Evolutionary conservation across 2,888 invertebrate genomes (phyloP).

Genomic region (Papilio protenor): DNA sequence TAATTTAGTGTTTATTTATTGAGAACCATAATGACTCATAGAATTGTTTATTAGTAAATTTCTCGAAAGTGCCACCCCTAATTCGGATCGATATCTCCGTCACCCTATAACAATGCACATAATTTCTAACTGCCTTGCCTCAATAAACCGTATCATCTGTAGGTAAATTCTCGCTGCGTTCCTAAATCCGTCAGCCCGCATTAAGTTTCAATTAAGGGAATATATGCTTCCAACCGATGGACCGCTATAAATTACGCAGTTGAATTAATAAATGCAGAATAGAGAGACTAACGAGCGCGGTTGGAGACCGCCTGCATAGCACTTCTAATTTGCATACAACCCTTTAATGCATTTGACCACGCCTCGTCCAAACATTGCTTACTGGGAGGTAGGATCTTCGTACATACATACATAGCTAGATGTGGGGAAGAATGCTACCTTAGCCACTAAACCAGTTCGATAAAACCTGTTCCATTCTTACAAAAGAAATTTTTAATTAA

Average conservation of each 20-base stretch:
- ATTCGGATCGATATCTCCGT: conserved; percentile 1
- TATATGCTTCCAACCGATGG: conserved; percentile 69
- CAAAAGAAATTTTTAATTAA: conserved; percentile 24
- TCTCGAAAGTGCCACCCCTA: conserved; percentile 1
- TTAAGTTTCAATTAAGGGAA: conserved; percentile 80
- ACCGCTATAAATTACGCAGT: conserved; percentile 74
- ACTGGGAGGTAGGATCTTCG: conserved; percentile 31
- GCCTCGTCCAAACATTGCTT: conserved; percentile 57
- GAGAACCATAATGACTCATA: too few relatives aligned
- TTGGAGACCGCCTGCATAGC: conserved; percentile 68
- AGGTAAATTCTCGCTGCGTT: conserved; percentile 25
- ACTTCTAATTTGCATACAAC: conserved; percentile 81
- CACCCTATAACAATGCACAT: conserved; percentile 40
- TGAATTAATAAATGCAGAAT: conserved; percentile 81
- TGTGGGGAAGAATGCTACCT: not conserved
- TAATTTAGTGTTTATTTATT: not conserved
- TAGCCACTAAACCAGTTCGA: not conserved
- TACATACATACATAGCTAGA: not conserved
- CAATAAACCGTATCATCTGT: conserved; percentile 34
- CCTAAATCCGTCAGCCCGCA: conserved; percentile 65
- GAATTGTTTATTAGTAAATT: not conserved
- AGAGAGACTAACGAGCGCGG: conserved; percentile 71
- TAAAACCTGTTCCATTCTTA: conserved; percentile 66
- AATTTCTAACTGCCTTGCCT: conserved; percentile 23
- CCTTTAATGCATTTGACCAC: conserved; percentile 65